These are phyloP conservation scores for Mnemiopsis leidyi DNA, from an alignment of 37 sponge, comb jelly and placozoan genomes.

Conservation along the genomic window DNA sequence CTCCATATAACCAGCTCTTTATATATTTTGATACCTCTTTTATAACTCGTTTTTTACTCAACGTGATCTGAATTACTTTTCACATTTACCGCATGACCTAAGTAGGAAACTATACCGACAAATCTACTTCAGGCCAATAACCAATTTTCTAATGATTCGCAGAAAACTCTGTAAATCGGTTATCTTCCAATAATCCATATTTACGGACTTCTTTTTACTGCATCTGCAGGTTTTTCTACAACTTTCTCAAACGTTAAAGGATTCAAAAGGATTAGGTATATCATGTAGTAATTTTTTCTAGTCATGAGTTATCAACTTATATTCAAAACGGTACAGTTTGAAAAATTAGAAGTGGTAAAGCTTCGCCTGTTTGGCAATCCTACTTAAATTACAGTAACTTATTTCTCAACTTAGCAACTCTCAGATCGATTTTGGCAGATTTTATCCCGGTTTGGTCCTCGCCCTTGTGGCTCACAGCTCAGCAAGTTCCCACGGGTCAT, in stretches of 20 bases:
- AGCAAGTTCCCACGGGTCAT: no score
- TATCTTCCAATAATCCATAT: neutral
- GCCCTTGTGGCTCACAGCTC: no score
- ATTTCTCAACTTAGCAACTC: no score
- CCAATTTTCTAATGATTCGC: neutral
- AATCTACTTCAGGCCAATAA: neutral
- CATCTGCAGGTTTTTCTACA: neutral
- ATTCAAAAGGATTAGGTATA: neutral
- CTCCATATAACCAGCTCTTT: no score
- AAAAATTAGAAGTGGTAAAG: neutral
- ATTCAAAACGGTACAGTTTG: neutral
- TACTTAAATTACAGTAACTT: neutral
- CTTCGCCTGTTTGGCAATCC: neutral
- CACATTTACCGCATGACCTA: no score
- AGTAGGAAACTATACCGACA: no score
- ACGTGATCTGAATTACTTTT: no score
- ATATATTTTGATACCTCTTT: no score
- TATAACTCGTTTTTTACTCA: no score
- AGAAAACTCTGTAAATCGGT: neutral
- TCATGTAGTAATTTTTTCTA: neutral
- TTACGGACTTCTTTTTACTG: neutral
- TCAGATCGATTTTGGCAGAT: no score
- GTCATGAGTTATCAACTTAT: neutral
- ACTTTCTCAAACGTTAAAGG: neutral
- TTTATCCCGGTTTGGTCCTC: no score